Conservation (phyloP, 1,140 invertebrate genomes). For the Chionoecetes opilio region DNA sequence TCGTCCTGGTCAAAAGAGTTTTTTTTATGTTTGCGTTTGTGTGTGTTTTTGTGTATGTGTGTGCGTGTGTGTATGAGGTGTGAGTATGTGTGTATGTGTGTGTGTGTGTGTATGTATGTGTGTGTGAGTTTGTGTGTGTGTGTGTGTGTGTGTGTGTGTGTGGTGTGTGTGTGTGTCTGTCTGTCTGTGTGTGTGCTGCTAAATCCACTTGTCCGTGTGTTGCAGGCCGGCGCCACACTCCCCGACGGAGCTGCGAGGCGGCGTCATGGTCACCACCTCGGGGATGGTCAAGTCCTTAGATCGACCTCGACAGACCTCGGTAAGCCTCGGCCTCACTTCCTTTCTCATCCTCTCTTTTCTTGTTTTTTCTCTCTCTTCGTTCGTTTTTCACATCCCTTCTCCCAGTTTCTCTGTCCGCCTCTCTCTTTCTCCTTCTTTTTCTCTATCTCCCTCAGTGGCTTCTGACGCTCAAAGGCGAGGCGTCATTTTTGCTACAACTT, state of each 20-base stretch:
- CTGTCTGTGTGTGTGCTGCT: no score
- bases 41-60: neutral
- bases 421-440: neutral
- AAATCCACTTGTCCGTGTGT: no score
- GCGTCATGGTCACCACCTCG: slow-evolving; percentile 66
- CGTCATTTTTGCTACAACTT: neutral
- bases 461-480: neutral
- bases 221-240: slow-evolving; percentile 73
- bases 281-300: slow-evolving; percentile 72
- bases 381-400: neutral
- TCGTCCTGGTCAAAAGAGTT: no score
- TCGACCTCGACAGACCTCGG: slow-evolving; percentile 74
- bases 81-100: neutral
- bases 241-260: slow-evolving; percentile 69
- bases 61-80: neutral
- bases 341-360: neutral
- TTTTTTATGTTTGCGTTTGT: no score
- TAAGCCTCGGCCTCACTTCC: slow-evolving; percentile 49
- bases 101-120: no score
- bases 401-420: neutral
- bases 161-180: neutral
- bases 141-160: neutral
- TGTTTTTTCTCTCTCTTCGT: neutral
- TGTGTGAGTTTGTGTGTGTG: neutral
- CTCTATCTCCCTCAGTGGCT: slow-evolving; percentile 6